Base-by-base conservation (phyloP, 2,113 vertebrate species). In the Calyptomena viridis region DNA sequence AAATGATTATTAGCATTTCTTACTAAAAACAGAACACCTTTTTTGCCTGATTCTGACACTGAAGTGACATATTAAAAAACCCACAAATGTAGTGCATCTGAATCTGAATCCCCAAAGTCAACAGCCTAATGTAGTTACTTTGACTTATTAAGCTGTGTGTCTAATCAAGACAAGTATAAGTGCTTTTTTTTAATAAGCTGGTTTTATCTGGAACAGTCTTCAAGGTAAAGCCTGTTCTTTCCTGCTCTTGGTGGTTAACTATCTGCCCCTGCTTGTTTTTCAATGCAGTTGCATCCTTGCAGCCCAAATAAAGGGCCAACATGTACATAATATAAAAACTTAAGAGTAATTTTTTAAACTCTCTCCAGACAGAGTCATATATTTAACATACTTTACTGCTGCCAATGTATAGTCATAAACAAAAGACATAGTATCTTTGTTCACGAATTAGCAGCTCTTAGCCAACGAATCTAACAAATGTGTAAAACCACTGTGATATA, bases 21-120 rank as follows among this genome's bases (percentile, higher is more conserved):
- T 87, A 93, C 87, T 90, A 87, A 94, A 87, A 89, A 96, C 52
- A 95, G 95, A 89, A 53, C 69, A 94, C 35, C 81, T 88, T 94
- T 94, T 93, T 89, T 95, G 96, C 96, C 96, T 84, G 90, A 94
- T 91, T 91, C 90, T 94, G 95, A 92, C 94, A 94, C 8, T 64
- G 97, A 98, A 97, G 86, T 93, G 91, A 97, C 90, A 96, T 75
- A 89, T 94, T 97, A 82, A 95, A 97, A 94, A 90, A 82, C 93
- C 94, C 95, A 91, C 72, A 92, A 95, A 96, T 93, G 92, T 96
- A 90, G 75, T 97, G 96, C 94, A 96, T 96, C 94, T 97, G 95
- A 97, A 94, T 97, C 96, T 96, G 95, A 96, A 95, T 97, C 97
- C 95, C 89, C 94, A 95, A 97, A 97, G 92, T 90, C 93, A 84